Evolutionary conservation across 2,113 vertebrate species (phyloP).

Genomic region (Neodon shergylaensis): DNA sequence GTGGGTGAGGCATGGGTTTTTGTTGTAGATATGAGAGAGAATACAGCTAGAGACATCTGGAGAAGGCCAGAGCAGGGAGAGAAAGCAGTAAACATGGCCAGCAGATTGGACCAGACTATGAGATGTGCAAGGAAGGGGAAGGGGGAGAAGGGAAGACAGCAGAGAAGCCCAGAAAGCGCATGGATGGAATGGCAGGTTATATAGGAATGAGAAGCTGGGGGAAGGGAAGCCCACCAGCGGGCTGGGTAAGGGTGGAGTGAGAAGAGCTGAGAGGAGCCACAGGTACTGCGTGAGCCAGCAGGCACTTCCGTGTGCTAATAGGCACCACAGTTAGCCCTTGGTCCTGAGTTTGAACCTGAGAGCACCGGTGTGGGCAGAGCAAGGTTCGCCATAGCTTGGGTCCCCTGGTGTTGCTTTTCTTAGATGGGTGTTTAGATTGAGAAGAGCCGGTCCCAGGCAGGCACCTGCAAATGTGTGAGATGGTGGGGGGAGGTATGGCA

Average conservation of each 20-base stretch:
- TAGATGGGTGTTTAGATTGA: background rate
- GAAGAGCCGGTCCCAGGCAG: rapidly evolving
- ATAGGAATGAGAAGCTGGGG: background rate
- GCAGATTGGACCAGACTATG: background rate
- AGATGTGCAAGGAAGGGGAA: background rate
- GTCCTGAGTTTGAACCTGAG: background rate
- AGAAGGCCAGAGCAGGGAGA: background rate
- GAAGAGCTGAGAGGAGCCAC: background rate
- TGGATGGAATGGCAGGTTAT: background rate
- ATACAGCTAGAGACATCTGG: no score
- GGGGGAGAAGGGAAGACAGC: background rate
- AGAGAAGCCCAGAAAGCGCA: background rate
- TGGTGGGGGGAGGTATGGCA: no score
- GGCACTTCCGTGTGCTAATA: background rate
- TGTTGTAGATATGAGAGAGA: background rate
- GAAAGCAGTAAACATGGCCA: background rate
- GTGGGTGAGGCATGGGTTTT: background rate
- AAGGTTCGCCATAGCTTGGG: background rate
- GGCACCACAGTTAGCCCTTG: background rate
- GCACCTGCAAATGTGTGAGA: background rate
- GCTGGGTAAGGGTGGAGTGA: background rate
- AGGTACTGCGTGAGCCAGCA: background rate
- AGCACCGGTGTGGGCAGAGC: rapidly evolving
- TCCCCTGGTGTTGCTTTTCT: background rate
- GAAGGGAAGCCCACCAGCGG: background rate